Evolutionary conservation across 2,888 invertebrate genomes (phyloP), one percentile per base, ranked within the genome.

Genomic region (Geotrupes spiniger): DNA sequence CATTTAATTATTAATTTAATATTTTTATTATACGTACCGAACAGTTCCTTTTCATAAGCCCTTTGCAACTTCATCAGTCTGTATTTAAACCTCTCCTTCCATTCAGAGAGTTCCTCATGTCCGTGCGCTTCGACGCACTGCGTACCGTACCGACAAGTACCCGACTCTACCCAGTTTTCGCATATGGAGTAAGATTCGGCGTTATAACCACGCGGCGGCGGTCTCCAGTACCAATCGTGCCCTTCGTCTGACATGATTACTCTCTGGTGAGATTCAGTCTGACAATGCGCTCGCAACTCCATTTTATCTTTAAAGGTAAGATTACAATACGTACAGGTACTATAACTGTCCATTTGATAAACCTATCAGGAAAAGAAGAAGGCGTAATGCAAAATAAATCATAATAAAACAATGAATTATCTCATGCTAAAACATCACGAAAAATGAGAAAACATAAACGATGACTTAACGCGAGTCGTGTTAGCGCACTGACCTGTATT

Each of bases 61-160:
- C 79, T 74, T 63, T 81, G 78, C 47, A 82, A 66, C 56, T 79
- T 78, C 79, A 80, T 82, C 56, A 78, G 75, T 12, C 84, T 74
- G 63, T 84, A 83, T 57, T 83, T 81, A 66, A 85, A 86, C 46
- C 87, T 72, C 57, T 84, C 82, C 59, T 81, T 80, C 88, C 89
- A 88, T 68, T 88, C 87, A 15, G 78, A 76, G 5, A 88, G 70
- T 67, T 89, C 89, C 38, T 81, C 83, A 14, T 76, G 69, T 1
- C 85, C 84, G 64, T 89, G 89, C 1, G 89, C 89, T 65, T 84
- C 83, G 6, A 84, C 82, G 67, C 89, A 89, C 62, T 84, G 84
- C 38, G 80, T 78, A 11, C 86, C 87, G 61, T 83, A 82, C 38
- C 83, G 77, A 64, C 88, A 89, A 31, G 74, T 72, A 36, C 78